Evolutionary conservation across 92 coral and sea anemone species (phyloP).

Genomic region (Micromussa lordhowensis): DNA sequence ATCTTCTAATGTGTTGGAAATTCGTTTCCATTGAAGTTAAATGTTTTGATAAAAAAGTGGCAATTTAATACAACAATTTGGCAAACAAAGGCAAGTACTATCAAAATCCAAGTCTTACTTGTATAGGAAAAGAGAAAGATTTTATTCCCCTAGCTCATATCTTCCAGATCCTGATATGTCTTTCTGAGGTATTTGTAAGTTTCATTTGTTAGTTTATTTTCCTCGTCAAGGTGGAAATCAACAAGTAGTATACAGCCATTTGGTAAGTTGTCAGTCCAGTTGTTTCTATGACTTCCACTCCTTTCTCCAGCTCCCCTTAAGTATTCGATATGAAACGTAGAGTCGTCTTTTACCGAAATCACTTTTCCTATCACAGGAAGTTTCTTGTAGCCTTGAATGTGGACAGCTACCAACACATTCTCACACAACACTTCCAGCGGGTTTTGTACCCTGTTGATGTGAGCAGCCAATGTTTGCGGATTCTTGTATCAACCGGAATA

Average conservation of each 20-base stretch:
- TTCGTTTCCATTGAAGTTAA: no score
- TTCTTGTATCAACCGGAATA: constrained; percentile 29
- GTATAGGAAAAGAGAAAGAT: no score
- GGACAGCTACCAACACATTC: constrained; percentile 8
- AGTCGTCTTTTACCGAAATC: not conserved
- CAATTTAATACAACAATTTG: no score
- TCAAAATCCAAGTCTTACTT: no score
- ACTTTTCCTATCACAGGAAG: constrained; percentile 33
- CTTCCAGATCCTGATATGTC: not conserved
- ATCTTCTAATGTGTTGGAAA: no score
- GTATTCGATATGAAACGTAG: not conserved
- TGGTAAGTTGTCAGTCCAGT: constrained; percentile 6
- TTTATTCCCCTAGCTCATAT: no score
- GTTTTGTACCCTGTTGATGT: not conserved
- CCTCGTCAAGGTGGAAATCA: no score
- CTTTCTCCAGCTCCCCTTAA: constrained; percentile 40
- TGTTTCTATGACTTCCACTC: constrained; percentile 26
- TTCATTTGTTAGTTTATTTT: constrained; percentile 1
- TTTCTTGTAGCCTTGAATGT: constrained; percentile 26
- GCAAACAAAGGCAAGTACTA: no score
- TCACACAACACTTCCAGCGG: constrained; percentile 1
- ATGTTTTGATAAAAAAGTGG: no score
- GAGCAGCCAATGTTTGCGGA: not conserved
- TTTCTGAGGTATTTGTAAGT: constrained; percentile 28
- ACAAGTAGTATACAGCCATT: constrained; percentile 29